These are phyloP conservation scores for Fragum sueziense DNA, from an alignment of 2,888 invertebrate genomes.

Conservation along the genomic window DNA sequence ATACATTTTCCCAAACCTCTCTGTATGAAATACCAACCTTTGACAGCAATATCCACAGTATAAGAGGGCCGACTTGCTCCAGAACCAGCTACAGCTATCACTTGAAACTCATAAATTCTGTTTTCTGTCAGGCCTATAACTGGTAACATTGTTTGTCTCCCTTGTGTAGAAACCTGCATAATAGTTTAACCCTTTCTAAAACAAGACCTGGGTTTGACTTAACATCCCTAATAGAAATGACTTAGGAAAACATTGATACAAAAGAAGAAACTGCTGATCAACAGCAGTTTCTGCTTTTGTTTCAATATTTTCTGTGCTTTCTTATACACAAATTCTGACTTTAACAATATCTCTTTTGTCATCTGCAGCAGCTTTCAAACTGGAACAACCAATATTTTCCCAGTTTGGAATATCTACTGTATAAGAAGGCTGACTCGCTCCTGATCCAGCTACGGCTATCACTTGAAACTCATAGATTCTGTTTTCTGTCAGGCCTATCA, in stretches of 20 bases:
- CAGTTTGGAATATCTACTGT: conserved; percentile 33
- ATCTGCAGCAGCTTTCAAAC: no score
- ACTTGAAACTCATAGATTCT: conserved; percentile 54
- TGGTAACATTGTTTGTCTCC: not conserved
- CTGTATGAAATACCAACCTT: conserved; percentile 21
- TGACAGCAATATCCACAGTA: conserved; percentile 35
- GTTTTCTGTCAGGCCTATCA: not conserved
- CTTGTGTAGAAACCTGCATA: not conserved
- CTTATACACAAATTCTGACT: no score
- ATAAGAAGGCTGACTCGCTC: conserved; percentile 63
- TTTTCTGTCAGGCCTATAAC: not conserved
- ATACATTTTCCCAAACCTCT: no score
- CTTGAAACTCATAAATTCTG: conserved; percentile 49
- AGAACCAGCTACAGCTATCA: conserved; percentile 46
- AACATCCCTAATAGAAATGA: no score
- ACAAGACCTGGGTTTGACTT: no score
- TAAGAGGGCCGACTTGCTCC: conserved; percentile 64
- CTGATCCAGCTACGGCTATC: conserved; percentile 46
- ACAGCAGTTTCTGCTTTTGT: no score
- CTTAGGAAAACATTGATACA: no score
- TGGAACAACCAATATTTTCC: conserved; percentile 9
- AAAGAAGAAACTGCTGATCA: no score
- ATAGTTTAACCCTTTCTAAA: no score
- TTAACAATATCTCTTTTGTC: no score
- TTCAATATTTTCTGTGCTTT: no score